Evolutionary conservation across 2,113 vertebrate genomes (phyloP).

Genomic region (Leiothrix lutea): DNA sequence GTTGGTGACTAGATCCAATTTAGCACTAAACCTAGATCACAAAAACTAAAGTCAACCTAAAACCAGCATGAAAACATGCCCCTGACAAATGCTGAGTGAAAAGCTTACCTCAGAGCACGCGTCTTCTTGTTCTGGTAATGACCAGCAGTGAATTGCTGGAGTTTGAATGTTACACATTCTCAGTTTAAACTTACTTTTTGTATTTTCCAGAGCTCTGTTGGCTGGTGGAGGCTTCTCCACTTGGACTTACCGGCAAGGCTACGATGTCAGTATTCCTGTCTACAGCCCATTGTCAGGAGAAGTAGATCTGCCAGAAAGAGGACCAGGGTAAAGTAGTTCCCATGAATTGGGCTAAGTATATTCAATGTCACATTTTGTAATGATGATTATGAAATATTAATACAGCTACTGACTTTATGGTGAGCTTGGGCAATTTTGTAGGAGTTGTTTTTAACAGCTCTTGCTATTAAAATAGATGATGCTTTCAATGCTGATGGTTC

Average conservation of each 20-base stretch:
- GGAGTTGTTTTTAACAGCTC: not conserved
- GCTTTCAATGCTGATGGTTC: not conserved
- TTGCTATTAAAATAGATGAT: not conserved
- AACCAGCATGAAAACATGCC: not conserved
- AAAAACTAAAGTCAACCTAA: not conserved
- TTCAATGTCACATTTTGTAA: not conserved
- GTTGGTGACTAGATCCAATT: not conserved
- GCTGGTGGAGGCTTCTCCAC: constrained; percentile 97
- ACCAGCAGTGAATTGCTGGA: accelerated
- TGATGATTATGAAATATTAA: not conserved
- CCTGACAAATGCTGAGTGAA: not conserved
- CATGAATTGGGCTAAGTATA: not conserved
- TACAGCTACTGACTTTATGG: not conserved
- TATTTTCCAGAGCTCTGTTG: constrained; percentile 85
- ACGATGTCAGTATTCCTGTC: constrained; percentile 97
- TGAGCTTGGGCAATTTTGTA: not conserved
- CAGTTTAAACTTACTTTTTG: not conserved
- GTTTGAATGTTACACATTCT: not conserved
- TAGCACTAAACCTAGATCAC: not conserved
- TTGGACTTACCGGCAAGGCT: constrained; percentile 97
- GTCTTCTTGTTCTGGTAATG: not conserved
- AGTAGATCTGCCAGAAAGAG: constrained; percentile 86
- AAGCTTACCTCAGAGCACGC: not conserved
- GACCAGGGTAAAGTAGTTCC: constrained; percentile 83
- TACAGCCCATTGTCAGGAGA: constrained; percentile 90